Percentiles rank a stretch among this genome's conserved stretches.
phyloP scores from a whole-genome alignment of 2,113 vertebrate species.

The Lota lota region DNA sequence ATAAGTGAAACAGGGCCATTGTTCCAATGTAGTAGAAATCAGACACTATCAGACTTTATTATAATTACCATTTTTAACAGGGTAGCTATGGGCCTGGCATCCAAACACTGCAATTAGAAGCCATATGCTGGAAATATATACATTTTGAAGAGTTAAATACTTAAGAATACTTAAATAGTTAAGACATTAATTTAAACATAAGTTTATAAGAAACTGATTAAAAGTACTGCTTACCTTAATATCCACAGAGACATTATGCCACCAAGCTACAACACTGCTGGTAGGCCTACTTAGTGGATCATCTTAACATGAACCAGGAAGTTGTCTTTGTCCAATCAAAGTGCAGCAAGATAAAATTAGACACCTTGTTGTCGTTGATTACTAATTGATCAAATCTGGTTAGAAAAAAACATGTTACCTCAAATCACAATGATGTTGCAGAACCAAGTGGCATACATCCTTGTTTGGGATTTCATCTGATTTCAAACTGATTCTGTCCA shows the following conservation, averaged over 20 bases:
- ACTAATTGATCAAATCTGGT: slow-evolving; percentile 21
- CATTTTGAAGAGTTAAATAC: background rate
- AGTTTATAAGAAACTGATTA: background rate
- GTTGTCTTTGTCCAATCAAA: slow-evolving; percentile 13
- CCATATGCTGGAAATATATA: slow-evolving; percentile 22
- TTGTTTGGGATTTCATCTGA: too few relatives aligned
- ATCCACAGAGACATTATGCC: slow-evolving; percentile 28
- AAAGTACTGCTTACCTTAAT: slow-evolving; percentile 18
- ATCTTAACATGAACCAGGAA: slow-evolving; percentile 31
- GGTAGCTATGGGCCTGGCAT: slow-evolving; percentile 22
- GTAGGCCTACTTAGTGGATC: background rate
- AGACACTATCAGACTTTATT: background rate
- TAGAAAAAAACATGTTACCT: background rate
- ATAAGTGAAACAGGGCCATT: too few relatives aligned
- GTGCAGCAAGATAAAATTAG: slow-evolving; percentile 17
- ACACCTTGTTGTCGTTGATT: slow-evolving; percentile 26
- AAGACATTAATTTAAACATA: background rate
- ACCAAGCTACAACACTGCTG: slow-evolving; percentile 21
- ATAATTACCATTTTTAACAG: slow-evolving; percentile 26
- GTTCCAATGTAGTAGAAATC: too few relatives aligned
- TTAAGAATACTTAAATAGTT: background rate
- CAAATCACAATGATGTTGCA: background rate
- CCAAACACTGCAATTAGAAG: slow-evolving; percentile 32
- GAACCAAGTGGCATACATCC: too few relatives aligned
- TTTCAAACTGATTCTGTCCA: too few relatives aligned